Evolutionary conservation across 2,797 vertebrate species (phyloP).

Genomic region (Clarias pachynema): DNA sequence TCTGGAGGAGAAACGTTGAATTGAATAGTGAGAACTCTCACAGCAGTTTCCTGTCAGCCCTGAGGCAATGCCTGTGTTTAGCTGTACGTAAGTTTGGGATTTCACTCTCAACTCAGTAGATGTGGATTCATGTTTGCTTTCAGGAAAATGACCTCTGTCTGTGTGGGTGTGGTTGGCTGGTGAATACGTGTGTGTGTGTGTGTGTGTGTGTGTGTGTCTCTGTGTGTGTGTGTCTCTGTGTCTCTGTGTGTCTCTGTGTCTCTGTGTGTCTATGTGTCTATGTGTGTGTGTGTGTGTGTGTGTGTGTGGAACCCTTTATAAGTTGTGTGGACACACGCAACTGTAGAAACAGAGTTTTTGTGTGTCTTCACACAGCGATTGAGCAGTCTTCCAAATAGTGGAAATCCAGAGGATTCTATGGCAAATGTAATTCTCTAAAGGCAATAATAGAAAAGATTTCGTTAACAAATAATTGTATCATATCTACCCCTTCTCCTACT

Average conservation of each 20-base stretch:
- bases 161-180: constrained; percentile 6
- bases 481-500: constrained; percentile 4
- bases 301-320: not conserved
- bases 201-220: constrained; percentile 50
- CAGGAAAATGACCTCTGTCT: constrained; percentile 66
- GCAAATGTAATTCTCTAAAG: not conserved
- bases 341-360: not conserved
- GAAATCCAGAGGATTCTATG: constrained; percentile 39
- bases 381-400: constrained; percentile 36
- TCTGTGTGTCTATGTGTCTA: constrained; percentile 40
- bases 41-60: constrained; percentile 44
- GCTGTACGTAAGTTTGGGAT: constrained; percentile 32
- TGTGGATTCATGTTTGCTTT: constrained; percentile 58
- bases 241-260: not conserved
- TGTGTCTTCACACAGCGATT: not conserved
- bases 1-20: constrained; percentile 39
- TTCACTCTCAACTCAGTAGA: constrained; percentile 30
- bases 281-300: no score
- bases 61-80: constrained; percentile 68
- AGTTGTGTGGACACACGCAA: no score
- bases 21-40: constrained; percentile 48
- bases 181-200: constrained; percentile 22
- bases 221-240: constrained; percentile 29
- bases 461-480: constrained; percentile 49
- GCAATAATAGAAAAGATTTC: not conserved